phyloP scores from a whole-genome alignment of 1,140 invertebrate species.

The Lepidurus apus region DNA sequence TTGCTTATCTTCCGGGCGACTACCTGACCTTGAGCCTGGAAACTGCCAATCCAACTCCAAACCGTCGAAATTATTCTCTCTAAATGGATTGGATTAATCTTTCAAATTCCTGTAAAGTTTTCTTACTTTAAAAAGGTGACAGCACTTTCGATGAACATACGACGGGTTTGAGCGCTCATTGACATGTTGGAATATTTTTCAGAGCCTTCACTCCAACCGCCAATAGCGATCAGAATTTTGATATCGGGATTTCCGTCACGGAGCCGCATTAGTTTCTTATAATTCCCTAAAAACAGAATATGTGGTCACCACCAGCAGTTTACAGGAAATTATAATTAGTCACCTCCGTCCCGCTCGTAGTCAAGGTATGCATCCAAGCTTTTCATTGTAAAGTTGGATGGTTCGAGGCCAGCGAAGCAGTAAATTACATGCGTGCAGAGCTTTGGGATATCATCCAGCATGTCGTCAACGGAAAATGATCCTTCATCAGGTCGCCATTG shows the following conservation, averaged over 20 bases:
- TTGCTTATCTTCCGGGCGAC: conserved; percentile 62
- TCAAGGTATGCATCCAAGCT: conserved; percentile 67
- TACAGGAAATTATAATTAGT: neutral
- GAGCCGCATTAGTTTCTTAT: conserved; percentile 60
- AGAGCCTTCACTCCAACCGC: conserved; percentile 84
- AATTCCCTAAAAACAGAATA: conserved; percentile 46
- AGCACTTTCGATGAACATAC: conserved; percentile 58
- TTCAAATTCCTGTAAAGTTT: neutral
- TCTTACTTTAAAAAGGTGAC: conserved; percentile 56
- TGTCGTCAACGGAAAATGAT: conserved; percentile 58
- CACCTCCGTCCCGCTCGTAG: conserved; percentile 63
- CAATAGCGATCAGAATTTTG: conserved; percentile 72
- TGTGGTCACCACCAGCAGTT: neutral
- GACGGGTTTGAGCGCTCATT: conserved; percentile 50
- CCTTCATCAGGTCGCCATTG: conserved; percentile 60
- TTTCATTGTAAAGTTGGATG: conserved; percentile 57
- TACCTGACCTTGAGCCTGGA: conserved; percentile 62
- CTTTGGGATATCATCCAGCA: conserved; percentile 54
- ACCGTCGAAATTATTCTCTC: conserved; percentile 71
- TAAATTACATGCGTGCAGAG: conserved; percentile 83
- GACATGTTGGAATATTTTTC: conserved; percentile 70
- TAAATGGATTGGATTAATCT: conserved; percentile 40
- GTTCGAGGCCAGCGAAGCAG: conserved; percentile 73
- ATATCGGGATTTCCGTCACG: conserved; percentile 64
- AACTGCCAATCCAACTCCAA: conserved; percentile 73